Base-by-base conservation (phyloP, 2,888 invertebrate species). In the Oxyteleia sp. region DNA sequence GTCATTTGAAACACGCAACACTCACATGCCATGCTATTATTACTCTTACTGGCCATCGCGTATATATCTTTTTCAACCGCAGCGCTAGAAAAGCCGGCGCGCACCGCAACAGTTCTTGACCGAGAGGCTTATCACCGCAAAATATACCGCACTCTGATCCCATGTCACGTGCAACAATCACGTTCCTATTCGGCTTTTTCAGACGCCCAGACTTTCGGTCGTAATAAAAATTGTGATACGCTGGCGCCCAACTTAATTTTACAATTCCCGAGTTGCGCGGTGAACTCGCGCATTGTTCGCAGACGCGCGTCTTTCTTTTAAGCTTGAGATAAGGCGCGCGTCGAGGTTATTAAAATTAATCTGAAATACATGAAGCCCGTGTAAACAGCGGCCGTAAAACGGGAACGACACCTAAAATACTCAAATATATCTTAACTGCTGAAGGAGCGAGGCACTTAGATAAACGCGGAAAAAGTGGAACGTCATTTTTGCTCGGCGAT, bases 1-100 rank as follows among this genome's bases (percentile, higher is more conserved):
- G 91, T 92, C 92, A 91, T 89, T 90, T 89, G 69, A 82, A 87
- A 89, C 92, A 92, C 92, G 92, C 92, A 91, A 91, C 88, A 57
- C 81, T 89, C 88, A 88, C 91, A 89, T 88, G 90, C 88, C 89
- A 89, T 85, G 87, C 88, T 89, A 88, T 91, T 91, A 91, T 91
- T 90, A 89, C 88, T 83, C 80, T 59, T 84, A 82, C 86, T 86
- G 88, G 86, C 87, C 87, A 86, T 85, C 78, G 81, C 53, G 71
- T 69, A 61, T 82, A 75, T 82, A 84, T 85, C 82, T 85, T 85
- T 87, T 82, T 64, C 72, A 68, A 81, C 76, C 78, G 63, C 68
- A 59, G 69, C 23, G 61, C 45, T 68, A 76, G 57, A 83, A 75
- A 84, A 82, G 83, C 71, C 29, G 64, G 55, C 20, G 13, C 59